Evolutionary conservation across 1,140 invertebrate genomes (phyloP).

Genomic region (Bombus pascuorum): DNA sequence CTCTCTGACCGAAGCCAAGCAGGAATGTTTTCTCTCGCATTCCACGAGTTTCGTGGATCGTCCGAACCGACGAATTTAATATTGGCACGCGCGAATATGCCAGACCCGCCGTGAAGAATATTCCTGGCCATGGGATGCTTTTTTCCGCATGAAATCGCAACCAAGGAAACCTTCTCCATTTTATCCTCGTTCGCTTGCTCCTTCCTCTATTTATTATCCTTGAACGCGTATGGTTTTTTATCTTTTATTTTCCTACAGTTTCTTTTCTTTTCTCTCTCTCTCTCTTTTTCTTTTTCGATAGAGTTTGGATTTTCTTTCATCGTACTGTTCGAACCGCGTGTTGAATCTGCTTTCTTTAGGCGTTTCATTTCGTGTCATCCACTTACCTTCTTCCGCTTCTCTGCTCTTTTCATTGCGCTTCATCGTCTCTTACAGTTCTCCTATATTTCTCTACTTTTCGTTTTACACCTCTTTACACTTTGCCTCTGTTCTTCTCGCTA

Average conservation of each 20-base stretch:
- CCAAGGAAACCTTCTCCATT: background rate
- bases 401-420: no score
- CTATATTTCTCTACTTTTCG: no score
- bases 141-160: constrained; percentile 27
- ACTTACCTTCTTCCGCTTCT: no score
- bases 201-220: background rate
- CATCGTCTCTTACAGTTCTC: no score
- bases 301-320: background rate
- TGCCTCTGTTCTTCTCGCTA: background rate
- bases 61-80: constrained; percentile 57
- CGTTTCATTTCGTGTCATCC: no score
- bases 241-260: no score
- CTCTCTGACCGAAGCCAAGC: background rate
- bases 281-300: background rate
- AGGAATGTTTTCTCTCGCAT: constrained; percentile 32
- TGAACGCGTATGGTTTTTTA: background rate
- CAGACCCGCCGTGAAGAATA: constrained; percentile 4
- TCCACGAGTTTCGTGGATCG: constrained; percentile 19
- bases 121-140: constrained; percentile 26
- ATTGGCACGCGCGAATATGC: constrained; percentile 52
- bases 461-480: background rate
- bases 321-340: no score
- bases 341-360: no score
- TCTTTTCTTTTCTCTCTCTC: no score
- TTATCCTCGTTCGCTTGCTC: background rate